phyloP scores from a whole-genome alignment of 2,113 vertebrate genomes.

The Neodon shergylaensis region DNA sequence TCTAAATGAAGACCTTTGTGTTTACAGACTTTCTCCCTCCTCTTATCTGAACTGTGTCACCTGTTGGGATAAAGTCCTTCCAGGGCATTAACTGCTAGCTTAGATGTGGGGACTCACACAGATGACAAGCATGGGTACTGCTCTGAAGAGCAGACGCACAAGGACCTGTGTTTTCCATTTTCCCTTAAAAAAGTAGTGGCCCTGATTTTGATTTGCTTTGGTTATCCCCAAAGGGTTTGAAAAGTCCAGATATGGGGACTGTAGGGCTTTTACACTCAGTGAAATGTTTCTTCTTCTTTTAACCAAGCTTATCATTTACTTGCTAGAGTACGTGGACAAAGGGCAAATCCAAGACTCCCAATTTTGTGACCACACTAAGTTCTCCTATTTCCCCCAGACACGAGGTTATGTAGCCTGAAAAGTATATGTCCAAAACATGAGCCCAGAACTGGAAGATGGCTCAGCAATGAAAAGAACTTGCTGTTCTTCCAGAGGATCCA shows the following conservation, averaged over 20 bases:
- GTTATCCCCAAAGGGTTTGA: background rate
- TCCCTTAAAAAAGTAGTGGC: background rate
- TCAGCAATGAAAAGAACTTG: background rate
- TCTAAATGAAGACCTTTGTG: background rate
- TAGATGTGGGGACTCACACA: background rate
- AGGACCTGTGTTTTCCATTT: no score
- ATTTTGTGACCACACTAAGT: background rate
- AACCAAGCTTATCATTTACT: background rate
- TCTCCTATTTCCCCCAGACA: background rate
- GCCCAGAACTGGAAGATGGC: background rate
- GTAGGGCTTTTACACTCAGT: background rate
- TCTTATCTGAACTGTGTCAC: background rate
- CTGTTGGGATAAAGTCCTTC: background rate
- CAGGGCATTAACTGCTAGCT: background rate
- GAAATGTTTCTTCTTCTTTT: background rate
- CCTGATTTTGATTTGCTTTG: background rate
- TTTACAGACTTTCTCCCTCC: background rate
- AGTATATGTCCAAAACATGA: background rate
- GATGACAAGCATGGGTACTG: fast-evolving
- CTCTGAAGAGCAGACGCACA: background rate
- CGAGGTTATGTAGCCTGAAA: background rate
- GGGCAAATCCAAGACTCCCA: background rate
- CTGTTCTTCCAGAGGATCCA: background rate
- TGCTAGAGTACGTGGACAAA: background rate
- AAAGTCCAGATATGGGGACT: background rate